These are phyloP conservation scores for Acridotheres tristis DNA, from an alignment of 2,797 vertebrate species.

Conservation along the genomic window DNA sequence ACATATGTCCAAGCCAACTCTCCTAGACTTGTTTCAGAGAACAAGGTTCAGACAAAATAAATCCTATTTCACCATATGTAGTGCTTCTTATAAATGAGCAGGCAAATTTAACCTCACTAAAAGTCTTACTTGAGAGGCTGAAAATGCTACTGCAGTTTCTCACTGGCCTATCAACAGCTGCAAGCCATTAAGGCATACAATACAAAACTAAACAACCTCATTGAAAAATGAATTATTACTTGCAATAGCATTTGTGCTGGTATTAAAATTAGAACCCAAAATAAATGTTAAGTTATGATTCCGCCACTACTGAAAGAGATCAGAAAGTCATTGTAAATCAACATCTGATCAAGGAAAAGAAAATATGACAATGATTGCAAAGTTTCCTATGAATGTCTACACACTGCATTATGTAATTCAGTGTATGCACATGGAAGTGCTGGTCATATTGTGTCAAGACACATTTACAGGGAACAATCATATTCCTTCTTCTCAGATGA, in stretches of 20 bases:
- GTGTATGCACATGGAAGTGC: neutral
- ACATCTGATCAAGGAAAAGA: neutral
- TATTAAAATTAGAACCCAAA: neutral
- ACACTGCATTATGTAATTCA: neutral
- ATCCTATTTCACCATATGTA: neutral
- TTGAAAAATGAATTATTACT: neutral
- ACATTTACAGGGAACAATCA: conserved; percentile 25
- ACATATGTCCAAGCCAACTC: neutral
- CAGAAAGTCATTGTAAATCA: neutral
- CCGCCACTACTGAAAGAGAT: neutral
- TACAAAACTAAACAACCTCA: neutral
- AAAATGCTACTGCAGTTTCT: neutral
- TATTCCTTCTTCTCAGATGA: neutral
- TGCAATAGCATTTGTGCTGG: neutral
- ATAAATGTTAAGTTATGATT: neutral
- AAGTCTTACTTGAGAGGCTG: neutral
- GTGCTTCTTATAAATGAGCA: neutral
- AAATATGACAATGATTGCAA: neutral
- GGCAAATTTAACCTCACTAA: neutral
- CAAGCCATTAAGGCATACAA: neutral
- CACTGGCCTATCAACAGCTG: neutral
- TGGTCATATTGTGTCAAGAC: conserved; percentile 47
- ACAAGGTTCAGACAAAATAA: neutral
- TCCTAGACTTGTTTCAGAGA: neutral
- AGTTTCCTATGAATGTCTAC: neutral